Base-by-base conservation (phyloP, 2,797 vertebrate genomes). In the Gouania willdenowi region DNA sequence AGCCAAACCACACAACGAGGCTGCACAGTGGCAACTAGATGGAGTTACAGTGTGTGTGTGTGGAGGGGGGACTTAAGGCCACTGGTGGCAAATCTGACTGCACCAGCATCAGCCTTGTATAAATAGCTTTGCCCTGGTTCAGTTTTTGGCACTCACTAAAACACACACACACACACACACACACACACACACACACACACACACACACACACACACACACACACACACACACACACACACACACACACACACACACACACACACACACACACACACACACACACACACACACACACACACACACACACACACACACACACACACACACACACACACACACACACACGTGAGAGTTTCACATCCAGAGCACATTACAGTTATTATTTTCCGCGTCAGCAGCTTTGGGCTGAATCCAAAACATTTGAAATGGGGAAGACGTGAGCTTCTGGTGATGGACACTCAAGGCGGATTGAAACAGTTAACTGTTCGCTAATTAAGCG, bases 1-100 rank as follows among this genome's bases (percentile, higher is more conserved):
- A 81, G 78, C 75, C 78, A 83, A 79, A 65, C 48, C 76, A 72
- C 75, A 76, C 47, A 58, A 51, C 62, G 47, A 71, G 31, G 23
- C 53, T 60, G 59, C 56, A 39, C 6, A 25, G 56, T 54, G 41
- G 71, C 75, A 71, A 70, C 51, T 71, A 61, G 57, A 75, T 77
- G 60, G 69, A 58, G 50, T 62, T 50, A 35, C 28, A 3, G 26
- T 26, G 14, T 21, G 15, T 34, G 19, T 13, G 17, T 22, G 22
- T 32, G 9, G n/a, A n/a, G n/a, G n/a, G n/a, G n/a, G n/a, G n/a
- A n/a, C n/a, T n/a, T n/a, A n/a, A n/a, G n/a, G n/a, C n/a, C n/a
- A n/a, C n/a, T n/a, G n/a, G n/a, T n/a, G n/a, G n/a, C n/a, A n/a
- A n/a, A n/a, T n/a, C n/a, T n/a, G n/a, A n/a, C n/a, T n/a, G n/a